Evolutionary conservation across 2,797 vertebrate genomes (phyloP).

Genomic region (Neosilurus mollespiculum): DNA sequence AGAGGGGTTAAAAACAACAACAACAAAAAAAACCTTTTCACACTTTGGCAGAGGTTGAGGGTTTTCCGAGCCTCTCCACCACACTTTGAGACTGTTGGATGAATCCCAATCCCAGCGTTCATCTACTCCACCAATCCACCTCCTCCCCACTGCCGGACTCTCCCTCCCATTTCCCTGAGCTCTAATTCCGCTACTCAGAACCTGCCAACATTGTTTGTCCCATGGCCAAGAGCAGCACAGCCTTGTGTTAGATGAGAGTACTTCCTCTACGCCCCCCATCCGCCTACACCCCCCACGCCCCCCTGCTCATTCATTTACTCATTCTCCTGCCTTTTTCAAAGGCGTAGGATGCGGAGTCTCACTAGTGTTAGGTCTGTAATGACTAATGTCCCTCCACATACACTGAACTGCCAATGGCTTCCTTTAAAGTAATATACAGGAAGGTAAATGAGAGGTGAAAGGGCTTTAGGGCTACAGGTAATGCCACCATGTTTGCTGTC

Average conservation of each 20-base stretch:
- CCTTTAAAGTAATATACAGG: slow-evolving; percentile 43
- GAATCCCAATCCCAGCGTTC: slow-evolving; percentile 79
- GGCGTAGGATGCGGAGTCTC: slow-evolving; percentile 18
- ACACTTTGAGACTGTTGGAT: slow-evolving; percentile 77
- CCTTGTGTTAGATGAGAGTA: slow-evolving; percentile 59
- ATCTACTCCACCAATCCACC: slow-evolving; percentile 58
- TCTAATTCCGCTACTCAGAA: slow-evolving; percentile 69
- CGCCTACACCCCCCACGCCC: slow-evolving; percentile 43
- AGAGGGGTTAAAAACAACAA: neutral
- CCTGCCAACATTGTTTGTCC: slow-evolving; percentile 75
- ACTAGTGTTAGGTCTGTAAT: slow-evolving; percentile 50
- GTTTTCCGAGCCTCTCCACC: slow-evolving; percentile 73
- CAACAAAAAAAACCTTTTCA: slow-evolving; percentile 46
- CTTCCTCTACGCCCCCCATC: slow-evolving; percentile 54
- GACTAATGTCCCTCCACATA: slow-evolving; percentile 26
- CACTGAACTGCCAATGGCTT: slow-evolving; percentile 37
- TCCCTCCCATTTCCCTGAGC: slow-evolving; percentile 73
- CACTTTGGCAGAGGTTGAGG: slow-evolving; percentile 69
- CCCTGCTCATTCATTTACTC: slow-evolving; percentile 57
- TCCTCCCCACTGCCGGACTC: slow-evolving; percentile 69
- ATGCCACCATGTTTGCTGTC: neutral
- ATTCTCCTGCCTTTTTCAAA: slow-evolving; percentile 55
- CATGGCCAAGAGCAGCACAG: slow-evolving; percentile 74
- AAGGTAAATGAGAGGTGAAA: slow-evolving; percentile 28
- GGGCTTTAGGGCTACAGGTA: neutral